Evolutionary conservation across 2,888 invertebrate genomes (phyloP).

Genomic region (Octonoba sinensis): DNA sequence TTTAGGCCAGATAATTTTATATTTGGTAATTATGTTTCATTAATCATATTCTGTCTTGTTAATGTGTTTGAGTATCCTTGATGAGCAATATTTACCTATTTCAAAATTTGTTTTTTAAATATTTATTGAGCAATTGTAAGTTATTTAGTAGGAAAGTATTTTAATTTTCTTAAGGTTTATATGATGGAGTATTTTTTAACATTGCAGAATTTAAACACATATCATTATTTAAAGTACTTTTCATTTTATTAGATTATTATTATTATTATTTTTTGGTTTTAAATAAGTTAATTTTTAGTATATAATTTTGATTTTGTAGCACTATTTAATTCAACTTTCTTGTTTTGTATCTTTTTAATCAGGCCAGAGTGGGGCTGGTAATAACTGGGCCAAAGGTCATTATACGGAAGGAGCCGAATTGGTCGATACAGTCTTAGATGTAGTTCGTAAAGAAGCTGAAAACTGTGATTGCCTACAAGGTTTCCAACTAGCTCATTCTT

Average conservation of each 20-base stretch:
- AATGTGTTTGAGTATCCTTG: too few species aligned
- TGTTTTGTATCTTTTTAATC: neutral
- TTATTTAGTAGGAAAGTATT: too few species aligned
- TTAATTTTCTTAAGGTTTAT: too few species aligned
- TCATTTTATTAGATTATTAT: neutral
- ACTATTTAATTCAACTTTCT: neutral
- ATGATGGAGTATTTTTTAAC: too few species aligned
- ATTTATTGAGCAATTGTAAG: too few species aligned
- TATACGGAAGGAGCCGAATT: constrained; percentile 75
- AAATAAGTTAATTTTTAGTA: neutral
- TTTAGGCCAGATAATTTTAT: constrained; percentile 75
- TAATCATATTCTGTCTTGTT: too few species aligned
- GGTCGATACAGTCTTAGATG: constrained; percentile 76
- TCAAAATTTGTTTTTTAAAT: too few species aligned
- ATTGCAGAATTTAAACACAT: too few species aligned
- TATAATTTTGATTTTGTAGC: neutral
- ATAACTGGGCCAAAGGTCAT: constrained; percentile 87
- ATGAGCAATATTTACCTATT: too few species aligned
- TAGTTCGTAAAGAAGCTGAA: constrained; percentile 76
- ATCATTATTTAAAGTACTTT: too few species aligned
- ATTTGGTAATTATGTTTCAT: constrained; percentile 69
- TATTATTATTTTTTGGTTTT: neutral
- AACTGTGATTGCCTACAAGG: constrained; percentile 78
- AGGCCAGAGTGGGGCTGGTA: too few species aligned
- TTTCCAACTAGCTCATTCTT: constrained; percentile 84